These are phyloP conservation scores for Embiotoca jacksoni DNA, from an alignment of 2,113 vertebrate species.

Conservation along the genomic window DNA sequence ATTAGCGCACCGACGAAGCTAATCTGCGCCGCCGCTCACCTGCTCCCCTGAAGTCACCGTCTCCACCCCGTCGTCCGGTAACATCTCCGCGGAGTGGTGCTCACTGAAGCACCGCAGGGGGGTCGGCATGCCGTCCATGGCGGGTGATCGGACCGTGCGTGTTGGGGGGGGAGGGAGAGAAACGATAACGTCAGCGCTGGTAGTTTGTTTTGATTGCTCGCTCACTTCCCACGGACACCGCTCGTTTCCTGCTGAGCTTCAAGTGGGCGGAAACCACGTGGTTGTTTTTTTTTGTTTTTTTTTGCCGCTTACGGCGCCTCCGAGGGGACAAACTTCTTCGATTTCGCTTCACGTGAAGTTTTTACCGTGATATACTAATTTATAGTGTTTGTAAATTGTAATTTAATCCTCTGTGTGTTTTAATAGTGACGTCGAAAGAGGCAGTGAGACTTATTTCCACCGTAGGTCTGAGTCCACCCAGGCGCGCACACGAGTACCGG, in stretches of 20 bases:
- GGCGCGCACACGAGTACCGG: neutral
- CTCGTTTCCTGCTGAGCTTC: slow-evolving; percentile 48
- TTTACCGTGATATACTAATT: too few relatives aligned
- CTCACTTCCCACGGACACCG: slow-evolving; percentile 15
- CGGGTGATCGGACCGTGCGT: neutral
- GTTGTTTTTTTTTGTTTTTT: too few relatives aligned
- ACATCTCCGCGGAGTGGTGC: slow-evolving; percentile 72
- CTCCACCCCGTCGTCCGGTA: slow-evolving; percentile 81
- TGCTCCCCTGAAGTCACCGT: slow-evolving; percentile 85
- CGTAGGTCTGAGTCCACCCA: neutral
- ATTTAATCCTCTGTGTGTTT: neutral
- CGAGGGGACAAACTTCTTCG: slow-evolving; percentile 39
- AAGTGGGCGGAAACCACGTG: slow-evolving; percentile 53
- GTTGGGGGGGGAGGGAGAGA: neutral
- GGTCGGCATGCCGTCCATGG: slow-evolving; percentile 68
- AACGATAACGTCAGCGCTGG: too few relatives aligned
- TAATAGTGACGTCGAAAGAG: slow-evolving; percentile 23
- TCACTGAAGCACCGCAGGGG: slow-evolving; percentile 80
- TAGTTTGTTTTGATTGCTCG: slow-evolving; percentile 68
- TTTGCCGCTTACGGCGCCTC: slow-evolving; percentile 53
- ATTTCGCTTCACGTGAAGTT: neutral
- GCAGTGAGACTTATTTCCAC: neutral
- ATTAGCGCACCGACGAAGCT: slow-evolving; percentile 52
- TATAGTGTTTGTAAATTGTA: too few relatives aligned
- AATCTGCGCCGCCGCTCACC: slow-evolving; percentile 72